phyloP scores from a whole-genome alignment of 2,797 vertebrate genomes.

The Okamejei kenojei region DNA sequence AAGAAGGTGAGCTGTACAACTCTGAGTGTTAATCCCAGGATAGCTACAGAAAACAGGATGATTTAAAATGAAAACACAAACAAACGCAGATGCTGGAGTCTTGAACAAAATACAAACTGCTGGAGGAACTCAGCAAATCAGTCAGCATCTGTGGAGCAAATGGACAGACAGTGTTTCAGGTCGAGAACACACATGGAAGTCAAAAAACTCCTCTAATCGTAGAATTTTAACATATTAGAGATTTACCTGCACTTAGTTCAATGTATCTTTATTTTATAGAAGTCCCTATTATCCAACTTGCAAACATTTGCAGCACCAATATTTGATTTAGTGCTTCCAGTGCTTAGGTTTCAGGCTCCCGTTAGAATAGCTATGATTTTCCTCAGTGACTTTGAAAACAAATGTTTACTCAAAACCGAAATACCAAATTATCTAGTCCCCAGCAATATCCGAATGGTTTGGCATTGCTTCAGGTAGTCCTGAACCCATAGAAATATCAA shows the following conservation, averaged over 20 bases:
- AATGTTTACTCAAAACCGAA: neutral
- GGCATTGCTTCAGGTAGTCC: neutral
- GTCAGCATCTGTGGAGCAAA: too few species aligned
- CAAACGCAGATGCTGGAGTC: too few species aligned
- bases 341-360: neutral
- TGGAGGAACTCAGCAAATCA: too few species aligned
- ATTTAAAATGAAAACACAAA: neutral
- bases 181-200: neutral
- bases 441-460: neutral
- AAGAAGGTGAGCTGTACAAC: neutral
- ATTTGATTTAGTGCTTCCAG: neutral
- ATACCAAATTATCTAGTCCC: neutral
- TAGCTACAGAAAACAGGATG: neutral
- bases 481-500: neutral
- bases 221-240: neutral
- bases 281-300: neutral
- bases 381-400: neutral
- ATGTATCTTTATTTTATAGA: neutral
- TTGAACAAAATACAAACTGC: too few species aligned
- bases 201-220: neutral
- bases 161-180: too few species aligned
- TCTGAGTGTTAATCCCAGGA: neutral
- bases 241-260: neutral
- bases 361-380: neutral
- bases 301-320: neutral